Base-by-base conservation (phyloP, 2,797 vertebrate genomes). In the Rhyacichthys aspro region DNA sequence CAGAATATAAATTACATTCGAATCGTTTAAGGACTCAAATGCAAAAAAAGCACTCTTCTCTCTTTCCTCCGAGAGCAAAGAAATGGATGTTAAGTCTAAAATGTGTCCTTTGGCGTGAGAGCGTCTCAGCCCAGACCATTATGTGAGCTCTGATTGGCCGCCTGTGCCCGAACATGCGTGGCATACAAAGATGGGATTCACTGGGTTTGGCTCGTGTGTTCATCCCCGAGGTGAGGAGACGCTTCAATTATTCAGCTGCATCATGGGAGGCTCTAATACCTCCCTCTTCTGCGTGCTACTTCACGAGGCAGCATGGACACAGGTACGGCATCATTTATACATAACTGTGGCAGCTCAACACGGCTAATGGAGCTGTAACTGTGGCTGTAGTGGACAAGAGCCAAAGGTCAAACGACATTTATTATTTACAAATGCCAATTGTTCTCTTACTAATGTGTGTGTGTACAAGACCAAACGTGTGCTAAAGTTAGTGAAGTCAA, bases 211-310 rank as follows among this genome's bases (percentile, higher is more conserved):
- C 54, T 81, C 39, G 33, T 56, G 36, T 42, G 3, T 71, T 68
- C 56, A 47, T 58, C 66, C 70, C 65, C 57, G 65, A 72, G 66
- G 73, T 72, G 67, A 78, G 58, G 44, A 28, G 68, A 54, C 0
- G 6, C 42, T 46, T 85, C 43, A 79, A 86, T 86, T 76, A 87
- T 85, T 85, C 47, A 81, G 56, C 52, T 66, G 47, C 53, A 11
- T 60, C 62, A 60, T 67, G 68, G 53, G 63, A 58, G 63, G 60
- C 53, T 54, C 36, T 41, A 59, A 72, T 79, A 56, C 66, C 67
- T 71, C 74, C 56, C 53, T 41, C 43, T 71, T 23, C 59, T 41
- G 50, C 38, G 58, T 65, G 60, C 44, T 48, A 23, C 44, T 19
- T 46, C 42, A 48, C 46, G 7, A n/a, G 41, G n/a, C 71, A 32